Base-by-base conservation (phyloP, 2,888 invertebrate genomes). In the Eupeodes luniger region DNA sequence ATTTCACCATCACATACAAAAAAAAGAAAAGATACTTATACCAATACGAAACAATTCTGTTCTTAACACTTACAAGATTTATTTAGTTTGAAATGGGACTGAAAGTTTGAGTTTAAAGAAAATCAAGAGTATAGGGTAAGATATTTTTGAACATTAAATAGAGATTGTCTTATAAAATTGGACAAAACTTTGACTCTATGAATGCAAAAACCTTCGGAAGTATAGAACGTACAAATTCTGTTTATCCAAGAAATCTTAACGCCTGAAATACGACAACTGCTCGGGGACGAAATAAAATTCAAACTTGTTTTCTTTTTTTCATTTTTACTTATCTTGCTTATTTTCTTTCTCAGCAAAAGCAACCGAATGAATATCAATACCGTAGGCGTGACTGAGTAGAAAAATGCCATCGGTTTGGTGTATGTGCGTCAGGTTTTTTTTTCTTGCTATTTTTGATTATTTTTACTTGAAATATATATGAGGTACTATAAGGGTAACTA, bases 1-100 rank as follows among this genome's bases (percentile, higher is more conserved):
- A 91, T 90, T 93, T 92, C 90, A 5, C 5, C 69, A 27, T 34
- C 19, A 40, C 49, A 44, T 34, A 57, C 27, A 40, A 27, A 61
- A 16, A 14, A 62, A 44, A 61, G 19, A 47, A 57, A 61, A 62
- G 11, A 40, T 5, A 40, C 5, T 1, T 40, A 40, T 4, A n/a
- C 47, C 27, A 72, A 59, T 49, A 59, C 57, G 72, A 59, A 57
- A 11, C 19, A 57, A 2, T 55, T 27, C 16, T 9, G 11, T 19
- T n/a, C 12, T n/a, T 5, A 9, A 67, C 36, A 36, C 36, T 19
- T 16, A 40, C 2, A 5, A 44, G 14, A n/a, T 55, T 19, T n/a
- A 4, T 10, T 16, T 36, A 12, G 34, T 64, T 64, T 47, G 44
- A 1, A 19, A 40, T 11, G 62, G 11, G 10, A 4, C 7, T 40